These are phyloP conservation scores for Cyprinodon variegatus DNA, from an alignment of 2,113 vertebrate genomes.

Conservation along the genomic window DNA sequence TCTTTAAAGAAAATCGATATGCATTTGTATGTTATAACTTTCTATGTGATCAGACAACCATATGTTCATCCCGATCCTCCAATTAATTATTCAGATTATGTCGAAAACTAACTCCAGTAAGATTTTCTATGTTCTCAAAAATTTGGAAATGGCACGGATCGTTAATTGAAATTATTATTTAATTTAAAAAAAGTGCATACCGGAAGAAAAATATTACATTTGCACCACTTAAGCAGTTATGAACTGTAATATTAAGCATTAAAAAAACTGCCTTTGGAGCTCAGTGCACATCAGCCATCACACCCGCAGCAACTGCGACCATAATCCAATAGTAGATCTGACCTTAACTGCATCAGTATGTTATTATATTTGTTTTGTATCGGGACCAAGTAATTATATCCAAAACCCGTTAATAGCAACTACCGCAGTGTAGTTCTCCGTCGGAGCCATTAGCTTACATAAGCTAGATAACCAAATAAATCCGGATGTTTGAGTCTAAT, in stretches of 20 bases:
- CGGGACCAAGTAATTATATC: conserved; percentile 6
- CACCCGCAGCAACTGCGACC: not conserved
- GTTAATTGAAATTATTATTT: not conserved
- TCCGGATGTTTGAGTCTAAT: not conserved
- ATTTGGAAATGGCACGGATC: not conserved
- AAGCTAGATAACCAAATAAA: not conserved
- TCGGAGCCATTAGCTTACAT: conserved; percentile 26
- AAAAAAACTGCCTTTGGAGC: not conserved
- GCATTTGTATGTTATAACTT: not conserved
- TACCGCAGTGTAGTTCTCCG: conserved; percentile 25
- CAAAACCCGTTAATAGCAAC: conserved; percentile 33
- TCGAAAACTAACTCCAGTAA: no score
- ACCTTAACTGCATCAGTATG: not conserved
- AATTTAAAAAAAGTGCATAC: not conserved
- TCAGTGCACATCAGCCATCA: not conserved
- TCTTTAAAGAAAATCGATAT: not conserved
- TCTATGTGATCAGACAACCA: not conserved
- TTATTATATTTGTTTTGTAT: not conserved
- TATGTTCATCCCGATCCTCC: not conserved
- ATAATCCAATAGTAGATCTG: no score
- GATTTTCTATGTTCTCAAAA: not conserved
- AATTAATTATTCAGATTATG: not conserved
- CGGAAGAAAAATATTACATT: not conserved
- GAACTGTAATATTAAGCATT: not conserved
- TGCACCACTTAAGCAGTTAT: not conserved